Evolutionary conservation across 2,888 invertebrate species (phyloP).

Genomic region (Drosophila phalerata): DNA sequence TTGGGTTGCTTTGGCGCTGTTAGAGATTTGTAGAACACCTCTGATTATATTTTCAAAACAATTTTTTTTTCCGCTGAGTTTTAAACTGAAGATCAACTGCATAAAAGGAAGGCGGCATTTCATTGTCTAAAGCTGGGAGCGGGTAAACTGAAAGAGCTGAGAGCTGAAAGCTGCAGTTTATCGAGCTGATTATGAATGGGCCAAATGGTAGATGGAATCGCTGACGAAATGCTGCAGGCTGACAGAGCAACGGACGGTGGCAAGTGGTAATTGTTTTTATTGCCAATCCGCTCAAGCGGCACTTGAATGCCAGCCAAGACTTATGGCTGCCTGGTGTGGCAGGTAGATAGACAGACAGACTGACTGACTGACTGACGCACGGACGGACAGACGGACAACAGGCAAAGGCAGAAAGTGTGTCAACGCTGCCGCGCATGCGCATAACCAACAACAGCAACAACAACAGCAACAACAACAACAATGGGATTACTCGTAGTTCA

Average conservation of each 20-base stretch:
- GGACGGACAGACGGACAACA: slow-evolving; percentile 20
- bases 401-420: slow-evolving; percentile 72
- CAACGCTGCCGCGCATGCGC: slow-evolving; percentile 76
- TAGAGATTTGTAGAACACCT: too few relatives aligned
- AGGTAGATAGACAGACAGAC: slow-evolving; percentile 19
- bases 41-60: too few relatives aligned
- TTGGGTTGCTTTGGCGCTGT: too few relatives aligned
- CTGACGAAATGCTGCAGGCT: slow-evolving; percentile 69
- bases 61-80: too few relatives aligned
- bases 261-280: slow-evolving; percentile 78
- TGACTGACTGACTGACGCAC: slow-evolving; percentile 20
- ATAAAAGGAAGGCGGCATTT: slow-evolving; percentile 12
- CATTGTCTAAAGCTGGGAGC: slow-evolving; percentile 3
- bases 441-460: slow-evolving; percentile 40
- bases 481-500: slow-evolving; percentile 8
- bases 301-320: slow-evolving; percentile 54
- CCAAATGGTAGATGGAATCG: slow-evolving; percentile 44
- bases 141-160: neutral
- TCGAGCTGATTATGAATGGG: slow-evolving; percentile 41
- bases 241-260: slow-evolving; percentile 29
- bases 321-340: slow-evolving; percentile 46
- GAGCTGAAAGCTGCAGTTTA: slow-evolving; percentile 14
- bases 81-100: slow-evolving; percentile 18
- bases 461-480: slow-evolving; percentile 22
- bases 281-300: slow-evolving; percentile 66